Conservation (phyloP, 53 echinoderm and acorn worm genomes). For the Glandiceps talaboti region DNA sequence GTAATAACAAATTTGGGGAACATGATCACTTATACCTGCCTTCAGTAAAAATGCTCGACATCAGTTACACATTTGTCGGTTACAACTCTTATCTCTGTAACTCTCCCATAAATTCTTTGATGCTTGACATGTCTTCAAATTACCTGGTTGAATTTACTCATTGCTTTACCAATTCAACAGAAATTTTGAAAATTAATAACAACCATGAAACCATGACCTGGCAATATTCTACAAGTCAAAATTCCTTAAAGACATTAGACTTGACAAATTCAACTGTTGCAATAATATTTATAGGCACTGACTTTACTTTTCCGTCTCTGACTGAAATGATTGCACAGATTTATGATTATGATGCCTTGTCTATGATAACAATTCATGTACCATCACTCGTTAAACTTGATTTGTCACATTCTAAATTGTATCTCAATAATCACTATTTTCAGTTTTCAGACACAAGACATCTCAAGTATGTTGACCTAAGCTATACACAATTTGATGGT, state of each 20-base stretch:
- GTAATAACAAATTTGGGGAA: no score
- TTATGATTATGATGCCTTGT: not conserved
- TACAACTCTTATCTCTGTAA: no score
- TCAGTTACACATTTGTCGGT: no score
- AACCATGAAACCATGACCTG: not conserved
- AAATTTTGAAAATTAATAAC: not conserved
- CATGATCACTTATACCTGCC: no score
- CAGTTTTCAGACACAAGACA: not conserved
- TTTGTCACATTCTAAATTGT: not conserved
- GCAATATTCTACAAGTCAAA: no score
- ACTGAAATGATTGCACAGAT: not conserved
- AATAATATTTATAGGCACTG: no score
- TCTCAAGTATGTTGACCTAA: not conserved
- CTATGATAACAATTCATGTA: not conserved
- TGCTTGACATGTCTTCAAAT: no score
- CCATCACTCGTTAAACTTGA: not conserved
- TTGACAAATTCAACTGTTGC: not conserved
- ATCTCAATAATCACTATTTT: not conserved
- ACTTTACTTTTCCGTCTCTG: not conserved
- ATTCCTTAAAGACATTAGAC: not conserved
- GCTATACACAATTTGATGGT: not conserved
- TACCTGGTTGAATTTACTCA: no score
- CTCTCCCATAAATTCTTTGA: no score
- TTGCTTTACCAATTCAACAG: no score
- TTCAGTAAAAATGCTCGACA: no score